Evolutionary conservation across 2,113 vertebrate genomes (phyloP).

Genomic region (Hypocryptadius cinnamomeus): DNA sequence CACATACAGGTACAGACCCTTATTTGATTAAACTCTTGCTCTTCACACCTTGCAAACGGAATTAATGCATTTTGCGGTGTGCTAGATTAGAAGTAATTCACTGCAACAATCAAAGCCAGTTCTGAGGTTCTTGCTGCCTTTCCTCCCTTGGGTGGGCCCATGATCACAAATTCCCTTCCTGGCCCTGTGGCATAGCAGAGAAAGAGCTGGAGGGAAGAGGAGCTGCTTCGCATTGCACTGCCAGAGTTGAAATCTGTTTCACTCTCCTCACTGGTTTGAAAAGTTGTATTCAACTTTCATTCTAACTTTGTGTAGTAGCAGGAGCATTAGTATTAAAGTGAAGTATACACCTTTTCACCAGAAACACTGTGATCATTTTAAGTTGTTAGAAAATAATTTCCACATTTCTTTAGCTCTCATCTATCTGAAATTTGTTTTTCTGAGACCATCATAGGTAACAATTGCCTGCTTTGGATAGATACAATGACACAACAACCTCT

Average conservation of each 20-base stretch:
- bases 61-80: not conserved
- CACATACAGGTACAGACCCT: not conserved
- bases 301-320: not conserved
- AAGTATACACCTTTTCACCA: not conserved
- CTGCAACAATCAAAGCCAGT: not conserved
- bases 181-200: not conserved
- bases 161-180: not conserved
- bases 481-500: not conserved
- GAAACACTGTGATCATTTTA: not conserved
- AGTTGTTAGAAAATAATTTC: not conserved
- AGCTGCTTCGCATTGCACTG: not conserved
- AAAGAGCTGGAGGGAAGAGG: not conserved
- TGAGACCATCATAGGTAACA: not conserved
- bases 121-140: not conserved
- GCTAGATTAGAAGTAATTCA: not conserved
- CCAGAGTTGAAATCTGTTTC: not conserved
- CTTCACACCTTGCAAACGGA: not conserved
- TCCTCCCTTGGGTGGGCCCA: not conserved
- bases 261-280: not conserved
- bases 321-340: not conserved
- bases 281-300: not conserved
- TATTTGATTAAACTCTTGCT: not conserved
- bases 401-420: not conserved
- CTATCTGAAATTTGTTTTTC: not conserved
- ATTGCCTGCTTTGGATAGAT: not conserved